A percentile compares a stretch with the other conserved stretches of the same genome.
Conservation (phyloP, 2,797 vertebrate species). For the Mus minutoides region DNA sequence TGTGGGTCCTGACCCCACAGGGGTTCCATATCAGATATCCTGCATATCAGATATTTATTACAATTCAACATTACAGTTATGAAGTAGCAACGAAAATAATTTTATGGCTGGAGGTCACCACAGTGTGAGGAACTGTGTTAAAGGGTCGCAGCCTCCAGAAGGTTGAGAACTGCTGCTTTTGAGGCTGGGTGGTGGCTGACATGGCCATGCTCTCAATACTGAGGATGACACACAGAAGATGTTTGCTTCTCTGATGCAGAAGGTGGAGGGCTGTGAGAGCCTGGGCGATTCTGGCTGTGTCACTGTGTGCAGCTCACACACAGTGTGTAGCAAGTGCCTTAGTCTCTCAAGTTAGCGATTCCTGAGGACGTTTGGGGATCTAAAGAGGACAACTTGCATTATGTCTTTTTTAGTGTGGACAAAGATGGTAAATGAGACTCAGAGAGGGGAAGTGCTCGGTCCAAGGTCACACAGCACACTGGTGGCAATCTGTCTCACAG, state of each 20-base stretch:
- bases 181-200: neutral
- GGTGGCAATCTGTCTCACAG: neutral
- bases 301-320: neutral
- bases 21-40: neutral
- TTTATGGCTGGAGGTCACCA: neutral
- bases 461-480: constrained; percentile 70
- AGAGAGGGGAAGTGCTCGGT: constrained; percentile 5
- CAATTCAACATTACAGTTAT: neutral
- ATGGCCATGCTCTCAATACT: neutral
- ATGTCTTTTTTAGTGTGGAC: neutral
- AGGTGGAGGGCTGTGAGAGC: neutral
- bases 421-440: neutral
- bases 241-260: neutral
- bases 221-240: rapidly evolving
- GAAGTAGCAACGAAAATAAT: neutral
- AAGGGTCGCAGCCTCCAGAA: neutral
- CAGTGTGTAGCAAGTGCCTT: neutral
- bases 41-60: neutral
- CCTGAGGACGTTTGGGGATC: neutral
- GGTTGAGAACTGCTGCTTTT: neutral
- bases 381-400: neutral
- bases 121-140: neutral
- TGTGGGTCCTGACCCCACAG: neutral
- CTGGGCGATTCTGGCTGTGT: neutral
- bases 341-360: neutral